phyloP scores from a whole-genome alignment of 2,888 invertebrate genomes.

The Phaedon cochleariae region DNA sequence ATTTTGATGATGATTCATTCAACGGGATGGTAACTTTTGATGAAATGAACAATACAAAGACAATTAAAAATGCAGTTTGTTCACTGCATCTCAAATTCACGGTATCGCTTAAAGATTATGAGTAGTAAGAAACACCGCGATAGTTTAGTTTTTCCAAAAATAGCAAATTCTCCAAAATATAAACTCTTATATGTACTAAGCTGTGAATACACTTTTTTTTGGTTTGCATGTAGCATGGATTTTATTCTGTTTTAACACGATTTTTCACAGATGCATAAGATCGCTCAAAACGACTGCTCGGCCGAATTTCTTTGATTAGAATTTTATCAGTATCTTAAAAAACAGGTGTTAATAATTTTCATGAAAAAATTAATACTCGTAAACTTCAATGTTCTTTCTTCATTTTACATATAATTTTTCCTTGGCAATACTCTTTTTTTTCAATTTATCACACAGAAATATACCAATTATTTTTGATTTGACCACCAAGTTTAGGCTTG shows the following conservation, averaged over 20 bases:
- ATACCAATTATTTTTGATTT: not conserved
- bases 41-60: not conserved
- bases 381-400: not conserved
- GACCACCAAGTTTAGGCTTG: not conserved
- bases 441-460: no score
- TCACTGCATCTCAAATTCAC: not conserved
- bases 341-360: conserved; percentile 16
- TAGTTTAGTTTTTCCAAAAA: no score
- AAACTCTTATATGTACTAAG: conserved; percentile 42
- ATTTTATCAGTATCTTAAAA: conserved; percentile 35
- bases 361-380: not conserved
- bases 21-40: conserved; percentile 32
- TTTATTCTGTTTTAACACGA: conserved; percentile 53
- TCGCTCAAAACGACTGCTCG: conserved; percentile 62
- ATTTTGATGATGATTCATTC: conserved; percentile 18
- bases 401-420: not conserved
- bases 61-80: not conserved
- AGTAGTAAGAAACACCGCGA: conserved; percentile 31
- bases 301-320: conserved; percentile 53
- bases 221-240: conserved; percentile 58
- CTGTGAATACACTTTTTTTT: conserved; percentile 44
- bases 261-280: conserved; percentile 63
- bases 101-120: conserved; percentile 9
- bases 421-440: no score
- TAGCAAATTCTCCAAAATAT: conserved; percentile 10